These are phyloP conservation scores for Aurelia sp. DNA, from an alignment of 30 jellyfish, hydroid and myxozoan species.

Conservation along the genomic window DNA sequence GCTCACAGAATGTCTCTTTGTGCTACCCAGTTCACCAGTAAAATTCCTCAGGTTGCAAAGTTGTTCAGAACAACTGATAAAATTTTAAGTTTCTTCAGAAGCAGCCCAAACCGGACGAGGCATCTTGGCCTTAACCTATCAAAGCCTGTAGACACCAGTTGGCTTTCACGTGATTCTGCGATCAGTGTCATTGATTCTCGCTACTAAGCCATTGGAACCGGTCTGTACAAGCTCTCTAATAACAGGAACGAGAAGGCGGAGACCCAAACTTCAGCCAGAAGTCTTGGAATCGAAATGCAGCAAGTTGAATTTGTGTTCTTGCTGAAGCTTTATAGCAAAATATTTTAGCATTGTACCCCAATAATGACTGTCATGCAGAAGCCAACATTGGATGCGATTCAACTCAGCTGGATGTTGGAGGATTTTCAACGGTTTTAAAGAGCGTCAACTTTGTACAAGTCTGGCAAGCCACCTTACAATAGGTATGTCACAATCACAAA, in stretches of 20 bases:
- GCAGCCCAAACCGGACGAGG: conserved; percentile 55
- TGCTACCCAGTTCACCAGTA: no score
- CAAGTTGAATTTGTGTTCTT: conserved; percentile 35
- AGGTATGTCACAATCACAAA: no score
- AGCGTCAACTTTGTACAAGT: conserved; percentile 5
- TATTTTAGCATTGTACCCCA: no score
- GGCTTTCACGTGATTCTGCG: no score
- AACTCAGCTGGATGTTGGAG: conserved; percentile 19
- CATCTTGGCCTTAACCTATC: conserved; percentile 53
- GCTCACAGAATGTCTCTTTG: no score
- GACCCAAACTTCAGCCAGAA: no score
- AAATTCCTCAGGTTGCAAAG: no score
- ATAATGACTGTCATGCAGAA: conserved; percentile 31
- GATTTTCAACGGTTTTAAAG: conserved; percentile 19
- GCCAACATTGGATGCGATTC: conserved; percentile 45
- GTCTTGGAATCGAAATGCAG: no score
- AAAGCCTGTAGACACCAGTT: background rate
- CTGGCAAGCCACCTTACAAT: conserved; percentile 49
- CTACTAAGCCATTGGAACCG: no score
- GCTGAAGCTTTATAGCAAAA: conserved; percentile 26
- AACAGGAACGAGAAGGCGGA: no score
- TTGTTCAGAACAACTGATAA: background rate
- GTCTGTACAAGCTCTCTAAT: no score
- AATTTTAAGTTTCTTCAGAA: conserved; percentile 42
- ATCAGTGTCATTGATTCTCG: no score